Evolutionary conservation across 1,140 invertebrate genomes (phyloP).

Genomic region (Drosophila erecta): DNA sequence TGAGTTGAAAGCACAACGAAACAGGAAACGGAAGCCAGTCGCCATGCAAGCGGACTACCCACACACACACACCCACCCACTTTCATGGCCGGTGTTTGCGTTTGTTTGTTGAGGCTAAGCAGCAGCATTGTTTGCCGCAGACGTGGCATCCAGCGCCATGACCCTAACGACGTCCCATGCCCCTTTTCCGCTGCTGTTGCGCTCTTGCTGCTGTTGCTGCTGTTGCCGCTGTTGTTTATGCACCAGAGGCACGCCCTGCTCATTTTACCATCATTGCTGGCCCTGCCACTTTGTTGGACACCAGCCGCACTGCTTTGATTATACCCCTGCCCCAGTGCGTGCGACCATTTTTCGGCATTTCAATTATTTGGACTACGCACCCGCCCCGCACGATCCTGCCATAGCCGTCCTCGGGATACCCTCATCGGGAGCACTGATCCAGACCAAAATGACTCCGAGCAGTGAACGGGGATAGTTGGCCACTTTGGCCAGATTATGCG

Average conservation of each 20-base stretch:
- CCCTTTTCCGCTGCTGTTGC: neutral
- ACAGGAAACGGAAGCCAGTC: constrained; percentile 82
- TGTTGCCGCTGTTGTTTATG: constrained; percentile 15
- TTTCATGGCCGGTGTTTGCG: constrained; percentile 47
- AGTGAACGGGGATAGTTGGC: too few relatives aligned
- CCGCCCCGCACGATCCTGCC: neutral
- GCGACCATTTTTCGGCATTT: constrained; percentile 16
- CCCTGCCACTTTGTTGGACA: constrained; percentile 22
- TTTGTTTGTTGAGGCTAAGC: constrained; percentile 76
- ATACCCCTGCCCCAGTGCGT: constrained; percentile 11
- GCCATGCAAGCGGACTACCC: constrained; percentile 50
- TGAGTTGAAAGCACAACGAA: constrained; percentile 80
- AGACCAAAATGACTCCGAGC: too few relatives aligned
- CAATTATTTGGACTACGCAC: constrained; percentile 12
- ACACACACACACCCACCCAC: constrained; percentile 11
- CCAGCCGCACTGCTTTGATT: constrained; percentile 38
- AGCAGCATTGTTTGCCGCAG: constrained; percentile 62
- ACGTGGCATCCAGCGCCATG: constrained; percentile 47
- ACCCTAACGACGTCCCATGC: constrained; percentile 38
- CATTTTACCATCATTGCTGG: constrained; percentile 64
- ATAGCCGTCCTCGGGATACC: neutral
- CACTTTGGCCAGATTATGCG: too few relatives aligned
- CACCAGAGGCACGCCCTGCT: constrained; percentile 48
- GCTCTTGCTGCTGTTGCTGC: neutral
- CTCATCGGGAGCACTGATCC: neutral